phyloP scores from a whole-genome alignment of 2,113 vertebrate genomes.

The Acinonyx jubatus region DNA sequence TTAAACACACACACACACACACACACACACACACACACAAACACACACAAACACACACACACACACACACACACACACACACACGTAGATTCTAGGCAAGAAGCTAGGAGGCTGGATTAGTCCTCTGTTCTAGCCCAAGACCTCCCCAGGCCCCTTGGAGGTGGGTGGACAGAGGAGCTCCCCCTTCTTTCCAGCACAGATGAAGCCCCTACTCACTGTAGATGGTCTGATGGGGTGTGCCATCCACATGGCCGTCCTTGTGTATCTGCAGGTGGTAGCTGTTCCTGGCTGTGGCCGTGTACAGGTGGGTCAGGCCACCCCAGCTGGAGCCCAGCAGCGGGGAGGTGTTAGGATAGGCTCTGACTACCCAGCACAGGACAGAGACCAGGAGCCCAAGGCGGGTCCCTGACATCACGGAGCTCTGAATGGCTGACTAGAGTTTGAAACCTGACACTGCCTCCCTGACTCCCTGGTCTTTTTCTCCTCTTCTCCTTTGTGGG shows the following conservation, averaged over 20 bases:
- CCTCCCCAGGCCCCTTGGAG: neutral
- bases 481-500: neutral
- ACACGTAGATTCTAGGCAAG: neutral
- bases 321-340: slow-evolving; percentile 89
- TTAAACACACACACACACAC: neutral
- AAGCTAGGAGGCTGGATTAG: neutral
- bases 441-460: slow-evolving; percentile 70
- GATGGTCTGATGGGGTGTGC: slow-evolving; percentile 83
- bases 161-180: neutral
- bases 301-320: slow-evolving; percentile 90
- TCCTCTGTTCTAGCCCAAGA: neutral
- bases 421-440: neutral
- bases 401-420: slow-evolving; percentile 31
- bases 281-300: slow-evolving; percentile 84
- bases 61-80: neutral
- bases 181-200: neutral
- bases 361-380: slow-evolving; percentile 66
- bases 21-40: neutral
- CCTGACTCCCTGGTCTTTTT: neutral
- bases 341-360: slow-evolving; percentile 81
- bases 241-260: slow-evolving; percentile 77
- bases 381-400: slow-evolving; percentile 64
- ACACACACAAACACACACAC: neutral
- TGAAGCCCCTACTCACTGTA: slow-evolving; percentile 88
- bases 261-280: slow-evolving; percentile 95